Evolutionary conservation across 2,888 invertebrate species (phyloP), one percentile per base, ranked within the genome.

Genomic region (Pristionchus entomophagus): DNA sequence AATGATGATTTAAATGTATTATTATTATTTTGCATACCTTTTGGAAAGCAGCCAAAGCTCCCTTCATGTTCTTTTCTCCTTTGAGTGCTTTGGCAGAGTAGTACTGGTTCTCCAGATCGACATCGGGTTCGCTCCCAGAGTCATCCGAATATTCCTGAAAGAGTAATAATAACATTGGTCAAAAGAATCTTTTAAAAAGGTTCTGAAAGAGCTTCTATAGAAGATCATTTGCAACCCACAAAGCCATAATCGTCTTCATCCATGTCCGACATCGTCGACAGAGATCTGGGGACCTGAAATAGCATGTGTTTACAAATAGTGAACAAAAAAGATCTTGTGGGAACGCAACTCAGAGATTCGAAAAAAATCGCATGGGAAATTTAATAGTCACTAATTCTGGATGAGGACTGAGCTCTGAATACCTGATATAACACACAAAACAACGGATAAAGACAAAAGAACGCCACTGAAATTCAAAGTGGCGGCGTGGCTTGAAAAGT

Each of bases 41-140:
- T 87, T 94, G 94, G 94, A 99, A 99, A 91, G 97, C 97, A 88
- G 96, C 96, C 87, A 99, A 94, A 0, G 99, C 99, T 17, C 96
- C 96, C 91, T 96, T 96, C 0, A 98, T 97, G 94, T 98, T 97
- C 94, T 97, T 97, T 94, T 99, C 99, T 5, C 91, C 89, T 94
- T 99, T 99, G 83, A 99, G 94, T 0, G 98, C 97, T 95, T 99
- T 99, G 90, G 98, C 98, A 94, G 98, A 99, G 94, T 99, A 99
- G 95, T 99, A 99, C 94, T 99, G 99, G 94, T 99, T 99, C 94
- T 99, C 99, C 89, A 99, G 95, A 95, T 99, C 99, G 26, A 99
- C 99, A 95, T 99, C 99, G 1, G 99, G 99, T 94, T 99, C 99
- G 0, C 98, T 98, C 94, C 98, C 98, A 92, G 97, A 98, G 93